Base-by-base conservation (phyloP, 2,797 vertebrate genomes). In the Fringilla coelebs region DNA sequence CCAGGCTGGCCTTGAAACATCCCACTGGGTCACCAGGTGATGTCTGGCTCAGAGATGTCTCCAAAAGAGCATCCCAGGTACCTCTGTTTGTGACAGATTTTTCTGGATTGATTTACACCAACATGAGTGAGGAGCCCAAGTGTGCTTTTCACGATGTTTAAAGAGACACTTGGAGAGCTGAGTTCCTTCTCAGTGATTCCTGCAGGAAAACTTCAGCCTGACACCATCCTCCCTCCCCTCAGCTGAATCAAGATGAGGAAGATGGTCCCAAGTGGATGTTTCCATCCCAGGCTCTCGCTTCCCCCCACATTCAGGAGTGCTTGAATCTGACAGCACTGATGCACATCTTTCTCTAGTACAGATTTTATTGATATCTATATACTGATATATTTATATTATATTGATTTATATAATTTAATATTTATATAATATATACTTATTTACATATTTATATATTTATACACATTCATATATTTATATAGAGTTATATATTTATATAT, bases 161-260 rank as follows among this genome's bases (percentile, higher is more conserved):
- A 6, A 66, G 26, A n/a, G 32, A 89, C 5, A 34, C 12, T 25
- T 40, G 34, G 48, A 13, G 55, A 48, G 25, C 31, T 29, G 9
- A 73, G 9, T 5, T 40, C 46, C 22, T 70, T 36, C 52, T 66
- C 48, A 29, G 22, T 9, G 34, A 31, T 49, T 60, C 49, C 19
- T 41, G 28, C 0, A 61, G 57, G 2, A 31, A 93, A 68, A 18
- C 14, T 25, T 40, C 58, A 17, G 34, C 16, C 54, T 94, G n/a
- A 43, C 19, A 43, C 10, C 5, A 21, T 32, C 3, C 2, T 2
- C 7, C 3, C 2, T 2, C 7, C 11, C 5, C 49, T 62, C 29
- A 57, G 57, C 4, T n/a, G 58, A 74, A 28, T 6, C 0, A 0
- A 32, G 41, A 18, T 32, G 28, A 51, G 10, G 43, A 6, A 17